Base-by-base conservation (phyloP, 2,113 vertebrate species). In the Lethenteron camtschaticum region DNA sequence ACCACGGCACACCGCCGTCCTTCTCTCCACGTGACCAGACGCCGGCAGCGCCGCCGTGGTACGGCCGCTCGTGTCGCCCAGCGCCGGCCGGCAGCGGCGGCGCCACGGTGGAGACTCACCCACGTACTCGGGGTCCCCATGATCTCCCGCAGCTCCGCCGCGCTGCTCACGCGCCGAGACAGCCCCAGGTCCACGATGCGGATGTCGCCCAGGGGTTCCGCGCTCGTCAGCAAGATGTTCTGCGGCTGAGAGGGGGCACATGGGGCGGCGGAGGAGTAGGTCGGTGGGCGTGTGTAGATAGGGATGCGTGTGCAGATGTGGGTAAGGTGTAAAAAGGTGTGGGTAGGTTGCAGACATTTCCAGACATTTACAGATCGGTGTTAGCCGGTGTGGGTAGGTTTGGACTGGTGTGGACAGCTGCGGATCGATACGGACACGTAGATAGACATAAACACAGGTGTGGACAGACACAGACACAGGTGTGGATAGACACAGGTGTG, bases 181-280 rank as follows among this genome's bases (percentile, higher is more conserved):
- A 96, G 81, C 68, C 90, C 90, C 76, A 96, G 95, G 77, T 96
- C 92, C 63, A 95, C 90, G 14, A 96, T 95, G 56, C 90, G 86
- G 75, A 95, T 85, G 72, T 95, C 86, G 41, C 90, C 90, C 70
- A 95, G 72, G 10, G 90, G 88, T 55, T 78, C 81, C 70, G 83
- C 82, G 68, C 82, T 85, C 57, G 88, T 94, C 77, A 96, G 77
- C 14, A 96, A 78, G 76, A 95, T 81, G 75, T 96, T 96, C 79
- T 96, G 89, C 16, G 90, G 89, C 90, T 95, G 81, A 20, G 72
- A 71, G 68, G 58, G 69, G 56, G 59, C 57, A 20, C 10, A n/a
- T 56, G 66, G 11, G 66, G 14, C 9, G 57, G 56, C 11, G 16
- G 41, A 72, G 69, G 8, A 20, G 9, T n/a, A 58, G n/a, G 8